Conservation (phyloP, 2,113 vertebrate species). For the Acrocephalus arundinaceus region DNA sequence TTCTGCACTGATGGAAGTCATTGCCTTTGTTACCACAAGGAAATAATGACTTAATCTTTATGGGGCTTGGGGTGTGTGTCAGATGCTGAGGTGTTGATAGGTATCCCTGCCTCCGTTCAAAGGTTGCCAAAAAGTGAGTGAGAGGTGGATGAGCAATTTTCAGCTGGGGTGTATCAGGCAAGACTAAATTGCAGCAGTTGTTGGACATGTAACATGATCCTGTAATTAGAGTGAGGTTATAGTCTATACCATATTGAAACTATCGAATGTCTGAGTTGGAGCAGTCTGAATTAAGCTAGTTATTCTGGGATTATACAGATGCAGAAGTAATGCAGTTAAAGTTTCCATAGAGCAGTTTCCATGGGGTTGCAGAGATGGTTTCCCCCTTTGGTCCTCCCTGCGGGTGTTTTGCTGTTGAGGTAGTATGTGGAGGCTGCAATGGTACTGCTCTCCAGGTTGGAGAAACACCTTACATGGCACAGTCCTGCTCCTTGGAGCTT, state of each 20-base stretch:
- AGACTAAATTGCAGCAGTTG: constrained; percentile 67
- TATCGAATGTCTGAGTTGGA: constrained; percentile 57
- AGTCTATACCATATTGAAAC: constrained; percentile 40
- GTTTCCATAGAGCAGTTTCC: constrained; percentile 5
- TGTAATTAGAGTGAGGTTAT: constrained; percentile 72
- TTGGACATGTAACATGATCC: constrained; percentile 67
- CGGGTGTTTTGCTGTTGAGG: not conserved
- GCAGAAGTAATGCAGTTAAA: not conserved
- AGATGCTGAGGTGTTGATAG: too few species aligned
- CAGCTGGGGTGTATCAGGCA: constrained; percentile 19
- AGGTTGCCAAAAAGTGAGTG: not conserved
- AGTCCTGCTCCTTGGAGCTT: not conserved
- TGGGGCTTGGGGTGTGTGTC: too few species aligned
- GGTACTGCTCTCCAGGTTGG: not conserved
- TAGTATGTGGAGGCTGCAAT: not conserved
- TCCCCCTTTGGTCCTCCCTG: not conserved
- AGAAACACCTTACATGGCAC: not conserved
- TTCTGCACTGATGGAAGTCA: not conserved
- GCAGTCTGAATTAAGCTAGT: not conserved
- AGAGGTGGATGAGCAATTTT: constrained; percentile 34
- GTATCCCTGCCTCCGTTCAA: not conserved
- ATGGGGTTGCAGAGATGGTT: not conserved
- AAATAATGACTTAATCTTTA: not conserved
- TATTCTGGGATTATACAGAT: constrained; percentile 7
- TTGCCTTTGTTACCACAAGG: not conserved